A percentile compares a stretch with the other conserved stretches of the same genome.
Conservation (phyloP, 2,113 vertebrate species). For the Phalacrocorax aristotelis region DNA sequence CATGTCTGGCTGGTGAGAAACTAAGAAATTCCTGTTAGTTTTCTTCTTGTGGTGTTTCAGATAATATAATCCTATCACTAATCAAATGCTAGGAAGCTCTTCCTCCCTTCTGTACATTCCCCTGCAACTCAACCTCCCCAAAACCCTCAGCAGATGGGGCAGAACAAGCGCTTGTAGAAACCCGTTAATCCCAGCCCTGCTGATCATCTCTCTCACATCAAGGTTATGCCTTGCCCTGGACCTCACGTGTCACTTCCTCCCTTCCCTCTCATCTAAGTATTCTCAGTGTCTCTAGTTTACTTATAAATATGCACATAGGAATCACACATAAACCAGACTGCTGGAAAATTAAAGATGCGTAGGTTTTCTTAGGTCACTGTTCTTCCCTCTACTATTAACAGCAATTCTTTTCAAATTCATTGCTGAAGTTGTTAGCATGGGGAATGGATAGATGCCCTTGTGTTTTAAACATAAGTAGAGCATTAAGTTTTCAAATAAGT, state of each 20-base stretch:
- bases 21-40: background rate
- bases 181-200: background rate
- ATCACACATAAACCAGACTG: background rate
- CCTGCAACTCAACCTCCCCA: background rate
- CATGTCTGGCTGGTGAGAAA: background rate
- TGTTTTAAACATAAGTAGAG: background rate
- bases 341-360: background rate
- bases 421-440: background rate
- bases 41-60: background rate
- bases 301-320: background rate
- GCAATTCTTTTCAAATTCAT: background rate
- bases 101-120: background rate
- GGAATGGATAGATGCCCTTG: background rate
- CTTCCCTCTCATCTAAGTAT: background rate
- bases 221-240: background rate
- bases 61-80: background rate
- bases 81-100: background rate
- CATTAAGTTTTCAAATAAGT: background rate
- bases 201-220: background rate
- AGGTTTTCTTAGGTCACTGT: background rate
- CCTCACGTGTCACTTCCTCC: background rate
- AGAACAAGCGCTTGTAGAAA: background rate
- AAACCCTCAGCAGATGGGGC: background rate
- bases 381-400: background rate
- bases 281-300: background rate